A percentile compares a stretch with the other conserved stretches of the same genome.
Conservation (phyloP, 2,888 invertebrate species). For the Meloe dianella region DNA sequence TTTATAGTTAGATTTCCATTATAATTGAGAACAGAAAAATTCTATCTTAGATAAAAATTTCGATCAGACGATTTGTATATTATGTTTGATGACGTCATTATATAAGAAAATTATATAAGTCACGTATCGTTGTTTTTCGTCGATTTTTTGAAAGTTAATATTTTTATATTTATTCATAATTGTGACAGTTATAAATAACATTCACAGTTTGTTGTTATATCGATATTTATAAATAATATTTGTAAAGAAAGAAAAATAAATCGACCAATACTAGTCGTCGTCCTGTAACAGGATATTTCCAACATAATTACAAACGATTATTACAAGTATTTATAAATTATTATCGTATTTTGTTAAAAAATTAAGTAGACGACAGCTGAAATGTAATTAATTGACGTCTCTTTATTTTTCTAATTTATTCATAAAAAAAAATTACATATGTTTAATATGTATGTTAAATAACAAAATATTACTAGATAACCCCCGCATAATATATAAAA, state of each 20-base stretch:
- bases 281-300: neutral
- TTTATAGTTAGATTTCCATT: slow-evolving; percentile 21
- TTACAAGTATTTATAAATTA: slow-evolving; percentile 4
- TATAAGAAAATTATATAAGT: slow-evolving; percentile 23
- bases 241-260: neutral
- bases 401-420: neutral
- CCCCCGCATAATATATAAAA: neutral
- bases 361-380: neutral
- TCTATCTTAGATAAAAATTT: slow-evolving; percentile 12
- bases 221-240: slow-evolving; percentile 21
- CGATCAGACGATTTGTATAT: slow-evolving; percentile 21
- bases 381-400: slow-evolving; percentile 3
- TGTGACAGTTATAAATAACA: slow-evolving; percentile 24
- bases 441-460: neutral
- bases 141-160: slow-evolving; percentile 17
- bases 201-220: slow-evolving; percentile 21
- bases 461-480: neutral
- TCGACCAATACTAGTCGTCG: neutral
- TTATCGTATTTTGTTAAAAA: neutral
- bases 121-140: slow-evolving; percentile 27
- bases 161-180: slow-evolving; percentile 25
- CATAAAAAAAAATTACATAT: neutral
- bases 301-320: slow-evolving; percentile 10
- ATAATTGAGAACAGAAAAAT: slow-evolving; percentile 25
- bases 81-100: slow-evolving; percentile 24